Evolutionary conservation across 2,797 vertebrate genomes (phyloP).

Genomic region (Malurus splendens): DNA sequence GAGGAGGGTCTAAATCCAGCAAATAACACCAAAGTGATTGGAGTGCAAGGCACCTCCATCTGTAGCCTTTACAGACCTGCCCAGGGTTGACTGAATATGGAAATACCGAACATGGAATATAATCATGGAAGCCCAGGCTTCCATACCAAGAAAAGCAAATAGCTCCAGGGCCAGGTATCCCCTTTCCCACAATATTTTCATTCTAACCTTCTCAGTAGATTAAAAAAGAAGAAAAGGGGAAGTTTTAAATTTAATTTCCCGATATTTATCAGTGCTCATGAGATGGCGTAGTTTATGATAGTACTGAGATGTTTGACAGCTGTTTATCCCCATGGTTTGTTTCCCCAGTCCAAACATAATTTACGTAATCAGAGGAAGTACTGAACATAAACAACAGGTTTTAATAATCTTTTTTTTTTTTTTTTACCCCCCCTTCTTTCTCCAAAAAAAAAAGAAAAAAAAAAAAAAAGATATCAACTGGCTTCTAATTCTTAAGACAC

Average conservation of each 20-base stretch:
- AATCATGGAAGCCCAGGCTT: background rate
- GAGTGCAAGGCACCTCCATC: background rate
- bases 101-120: rapidly evolving
- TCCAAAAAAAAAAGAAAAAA: no score
- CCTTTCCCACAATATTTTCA: background rate
- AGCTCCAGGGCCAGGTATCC: background rate
- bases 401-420: background rate
- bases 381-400: background rate
- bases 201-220: background rate
- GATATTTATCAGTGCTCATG: background rate
- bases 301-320: background rate
- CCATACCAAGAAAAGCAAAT: background rate
- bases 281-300: background rate
- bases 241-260: background rate
- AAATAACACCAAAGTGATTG: background rate
- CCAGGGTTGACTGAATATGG: background rate
- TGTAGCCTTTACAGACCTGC: background rate
- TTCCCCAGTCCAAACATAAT: background rate
- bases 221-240: background rate
- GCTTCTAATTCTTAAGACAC: background rate
- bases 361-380: background rate
- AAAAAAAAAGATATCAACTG: background rate
- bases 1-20: background rate
- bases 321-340: background rate
- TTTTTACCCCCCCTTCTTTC: background rate